phyloP scores from a whole-genome alignment of 2,113 vertebrate species.

The Stigmatopora argus region DNA sequence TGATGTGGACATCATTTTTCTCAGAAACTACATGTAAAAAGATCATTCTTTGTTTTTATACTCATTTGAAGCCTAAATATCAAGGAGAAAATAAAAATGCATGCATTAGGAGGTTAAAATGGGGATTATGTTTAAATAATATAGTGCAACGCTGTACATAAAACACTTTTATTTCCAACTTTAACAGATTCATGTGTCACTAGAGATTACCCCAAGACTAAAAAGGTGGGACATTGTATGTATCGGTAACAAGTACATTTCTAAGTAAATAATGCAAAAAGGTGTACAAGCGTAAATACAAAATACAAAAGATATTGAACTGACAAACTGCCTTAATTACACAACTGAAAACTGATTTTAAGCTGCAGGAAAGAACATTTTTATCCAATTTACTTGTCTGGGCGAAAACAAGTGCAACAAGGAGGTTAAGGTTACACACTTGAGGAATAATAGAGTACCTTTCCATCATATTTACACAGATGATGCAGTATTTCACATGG shows the following conservation, averaged over 20 bases:
- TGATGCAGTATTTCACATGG: conserved; percentile 17
- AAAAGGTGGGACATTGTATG: conserved; percentile 59
- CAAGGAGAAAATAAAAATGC: too few relatives aligned
- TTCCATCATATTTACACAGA: conserved; percentile 49
- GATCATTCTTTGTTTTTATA: too few relatives aligned
- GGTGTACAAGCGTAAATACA: conserved; percentile 54
- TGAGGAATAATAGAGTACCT: conserved; percentile 57
- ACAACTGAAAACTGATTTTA: conserved; percentile 51
- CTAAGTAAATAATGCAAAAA: conserved; percentile 68
- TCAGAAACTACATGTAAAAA: too few relatives aligned
- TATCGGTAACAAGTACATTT: conserved; percentile 61
- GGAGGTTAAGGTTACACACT: conserved; percentile 49
- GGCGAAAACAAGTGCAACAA: conserved; percentile 56
- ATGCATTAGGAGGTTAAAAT: neutral
- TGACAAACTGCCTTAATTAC: conserved; percentile 54
- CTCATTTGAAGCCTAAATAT: too few relatives aligned
- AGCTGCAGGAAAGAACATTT: conserved; percentile 39
- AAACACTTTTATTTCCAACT: conserved; percentile 72
- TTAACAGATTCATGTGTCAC: conserved; percentile 72
- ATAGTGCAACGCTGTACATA: conserved; percentile 47
- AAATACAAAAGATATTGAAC: conserved; percentile 43
- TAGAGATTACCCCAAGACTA: conserved; percentile 66
- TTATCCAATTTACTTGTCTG: conserved; percentile 33
- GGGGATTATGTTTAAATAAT: neutral
- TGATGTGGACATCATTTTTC: too few relatives aligned